Conservation (phyloP, 2,888 invertebrate species). For the Chaitophorus viminalis region DNA sequence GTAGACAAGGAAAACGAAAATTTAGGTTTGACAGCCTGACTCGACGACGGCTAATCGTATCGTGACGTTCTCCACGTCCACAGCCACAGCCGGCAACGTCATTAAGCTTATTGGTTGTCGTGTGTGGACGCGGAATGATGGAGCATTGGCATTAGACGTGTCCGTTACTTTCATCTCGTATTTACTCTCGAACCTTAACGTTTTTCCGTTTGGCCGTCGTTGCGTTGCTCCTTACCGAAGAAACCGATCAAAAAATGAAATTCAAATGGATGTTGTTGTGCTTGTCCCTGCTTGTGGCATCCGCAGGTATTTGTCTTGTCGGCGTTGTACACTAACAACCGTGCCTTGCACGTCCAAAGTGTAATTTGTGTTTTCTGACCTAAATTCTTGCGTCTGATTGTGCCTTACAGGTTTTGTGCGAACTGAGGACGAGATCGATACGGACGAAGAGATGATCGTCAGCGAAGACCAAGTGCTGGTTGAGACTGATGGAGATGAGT, state of each 20-base stretch:
- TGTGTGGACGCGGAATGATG: slow-evolving; percentile 37
- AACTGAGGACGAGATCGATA: slow-evolving; percentile 79
- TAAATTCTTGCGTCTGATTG: neutral
- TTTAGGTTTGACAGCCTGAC: slow-evolving; percentile 51
- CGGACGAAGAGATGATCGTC: slow-evolving; percentile 75
- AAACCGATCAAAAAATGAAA: slow-evolving; percentile 16
- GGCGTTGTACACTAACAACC: neutral
- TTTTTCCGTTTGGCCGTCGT: neutral
- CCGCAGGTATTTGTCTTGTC: slow-evolving; percentile 15
- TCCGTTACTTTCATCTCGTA: slow-evolving; percentile 41
- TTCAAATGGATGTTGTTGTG: slow-evolving; percentile 52
- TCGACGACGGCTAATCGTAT: slow-evolving; percentile 22
- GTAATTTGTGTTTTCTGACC: neutral
- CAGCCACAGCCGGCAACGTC: slow-evolving; percentile 59
- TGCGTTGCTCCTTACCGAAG: neutral
- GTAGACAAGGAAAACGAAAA: neutral
- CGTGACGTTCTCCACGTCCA: slow-evolving; percentile 60
- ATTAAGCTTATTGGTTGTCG: slow-evolving; percentile 39
- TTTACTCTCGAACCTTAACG: neutral
- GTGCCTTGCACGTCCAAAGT: neutral
- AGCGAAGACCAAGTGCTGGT: slow-evolving; percentile 69
- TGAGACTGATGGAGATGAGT: slow-evolving; percentile 71
- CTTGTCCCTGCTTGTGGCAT: slow-evolving; percentile 18
- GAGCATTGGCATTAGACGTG: slow-evolving; percentile 36
- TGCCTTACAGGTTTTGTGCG: slow-evolving; percentile 70